phyloP scores from a whole-genome alignment of 2,888 invertebrate genomes.

The Sphaerolaimus hirsutus region DNA sequence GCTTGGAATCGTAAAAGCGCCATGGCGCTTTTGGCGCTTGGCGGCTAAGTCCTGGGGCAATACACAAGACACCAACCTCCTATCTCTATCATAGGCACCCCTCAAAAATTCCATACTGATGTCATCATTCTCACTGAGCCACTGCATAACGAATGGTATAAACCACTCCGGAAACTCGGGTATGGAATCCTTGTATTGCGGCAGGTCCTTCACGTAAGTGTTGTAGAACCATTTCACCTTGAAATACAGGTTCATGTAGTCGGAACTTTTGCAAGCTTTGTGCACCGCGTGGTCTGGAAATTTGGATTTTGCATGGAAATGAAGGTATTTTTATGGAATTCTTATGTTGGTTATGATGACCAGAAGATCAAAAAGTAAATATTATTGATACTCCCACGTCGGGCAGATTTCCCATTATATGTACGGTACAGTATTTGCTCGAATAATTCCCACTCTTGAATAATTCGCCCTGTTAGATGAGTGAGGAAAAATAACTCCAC shows the following conservation, averaged over 20 bases:
- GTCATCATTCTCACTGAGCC: slow-evolving; percentile 98
- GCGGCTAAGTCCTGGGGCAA: background rate
- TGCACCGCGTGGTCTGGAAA: slow-evolving; percentile 68
- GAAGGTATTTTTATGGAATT: no score
- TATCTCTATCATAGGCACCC: slow-evolving; percentile 90
- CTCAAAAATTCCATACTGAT: slow-evolving; percentile 93
- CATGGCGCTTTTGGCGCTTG: no score
- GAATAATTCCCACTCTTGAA: no score
- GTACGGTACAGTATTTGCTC: no score
- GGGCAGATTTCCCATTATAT: no score
- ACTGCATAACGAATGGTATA: slow-evolving; percentile 99
- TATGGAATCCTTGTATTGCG: slow-evolving; percentile 80
- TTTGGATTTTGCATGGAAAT: no score
- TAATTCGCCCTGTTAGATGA: no score
- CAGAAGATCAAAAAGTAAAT: no score
- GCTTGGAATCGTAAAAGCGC: no score
- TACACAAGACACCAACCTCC: slow-evolving; percentile 40
- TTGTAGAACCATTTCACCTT: slow-evolving; percentile 94
- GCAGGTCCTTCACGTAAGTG: slow-evolving; percentile 87
- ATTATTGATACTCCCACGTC: no score
- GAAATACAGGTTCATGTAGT: slow-evolving; percentile 98
- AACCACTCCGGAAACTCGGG: slow-evolving; percentile 99
- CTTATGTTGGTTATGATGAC: no score
- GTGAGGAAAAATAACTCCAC: no score
- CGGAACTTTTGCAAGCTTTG: slow-evolving; percentile 80